phyloP scores from a whole-genome alignment of 2,888 invertebrate genomes.

The Agrilus biguttatus region DNA sequence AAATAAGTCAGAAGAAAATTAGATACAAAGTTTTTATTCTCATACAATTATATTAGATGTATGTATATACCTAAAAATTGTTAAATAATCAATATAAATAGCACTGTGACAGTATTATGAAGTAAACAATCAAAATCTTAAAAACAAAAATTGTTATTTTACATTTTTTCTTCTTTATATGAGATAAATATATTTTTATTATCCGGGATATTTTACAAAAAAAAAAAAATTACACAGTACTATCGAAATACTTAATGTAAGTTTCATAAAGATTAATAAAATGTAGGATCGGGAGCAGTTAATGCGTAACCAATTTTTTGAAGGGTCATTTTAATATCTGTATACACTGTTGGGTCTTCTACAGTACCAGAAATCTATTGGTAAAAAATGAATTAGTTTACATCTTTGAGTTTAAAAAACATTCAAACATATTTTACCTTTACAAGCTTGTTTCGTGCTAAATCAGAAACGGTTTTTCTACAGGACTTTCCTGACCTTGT shows the following conservation, averaged over 20 bases:
- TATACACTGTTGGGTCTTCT: conserved; percentile 73
- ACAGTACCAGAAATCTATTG: conserved; percentile 63
- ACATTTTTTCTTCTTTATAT: too few species aligned
- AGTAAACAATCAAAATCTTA: too few species aligned
- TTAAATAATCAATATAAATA: not conserved
- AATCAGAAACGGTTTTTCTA: conserved; percentile 69
- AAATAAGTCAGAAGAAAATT: too few species aligned
- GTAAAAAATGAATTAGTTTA: conserved; percentile 13
- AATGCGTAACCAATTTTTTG: conserved; percentile 63
- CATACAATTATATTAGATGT: too few species aligned
- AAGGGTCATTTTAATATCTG: conserved; percentile 59
- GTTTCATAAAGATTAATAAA: conserved; percentile 1
- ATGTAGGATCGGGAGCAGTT: conserved; percentile 49
- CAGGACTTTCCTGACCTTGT: conserved; percentile 74
- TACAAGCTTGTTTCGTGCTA: conserved; percentile 67
- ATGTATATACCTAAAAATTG: too few species aligned
- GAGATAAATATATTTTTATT: too few species aligned
- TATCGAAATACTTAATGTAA: conserved; percentile 13
- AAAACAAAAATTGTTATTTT: too few species aligned
- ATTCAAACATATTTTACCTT: conserved; percentile 36
- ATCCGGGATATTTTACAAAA: too few species aligned
- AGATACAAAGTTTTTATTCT: too few species aligned
- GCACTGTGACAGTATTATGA: too few species aligned
- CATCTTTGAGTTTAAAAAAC: not conserved
- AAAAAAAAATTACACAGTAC: not conserved